A percentile compares a stretch with the other conserved stretches of the same genome.
Evolutionary conservation across 1,140 invertebrate genomes (phyloP).

Genomic region (Aradophagus sp.): DNA sequence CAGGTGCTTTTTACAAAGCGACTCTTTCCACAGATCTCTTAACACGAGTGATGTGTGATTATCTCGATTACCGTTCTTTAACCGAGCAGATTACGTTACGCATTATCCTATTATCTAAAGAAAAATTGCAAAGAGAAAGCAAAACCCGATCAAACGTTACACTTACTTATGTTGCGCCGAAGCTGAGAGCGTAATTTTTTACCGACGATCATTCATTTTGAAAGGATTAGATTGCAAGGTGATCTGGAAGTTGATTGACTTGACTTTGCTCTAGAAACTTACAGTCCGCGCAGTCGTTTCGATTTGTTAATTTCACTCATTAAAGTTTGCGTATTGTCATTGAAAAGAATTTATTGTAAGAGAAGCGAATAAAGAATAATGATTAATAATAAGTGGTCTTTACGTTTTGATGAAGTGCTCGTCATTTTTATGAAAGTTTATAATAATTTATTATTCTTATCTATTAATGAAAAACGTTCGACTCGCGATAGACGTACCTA

Average conservation of each 20-base stretch:
- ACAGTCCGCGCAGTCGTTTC: no score
- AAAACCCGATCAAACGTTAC: conserved; percentile 21
- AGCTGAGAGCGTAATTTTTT: conserved; percentile 6
- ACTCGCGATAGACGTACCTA: no score
- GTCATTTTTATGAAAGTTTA: no score
- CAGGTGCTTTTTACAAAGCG: background rate
- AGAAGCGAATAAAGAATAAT: no score
- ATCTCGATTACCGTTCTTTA: conserved; percentile 11
- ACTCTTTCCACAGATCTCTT: conserved; percentile 2
- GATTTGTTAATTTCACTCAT: no score
- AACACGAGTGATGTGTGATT: conserved; percentile 10
- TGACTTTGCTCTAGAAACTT: conserved; percentile 11
- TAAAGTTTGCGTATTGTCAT: no score
- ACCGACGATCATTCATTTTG: conserved; percentile 3
- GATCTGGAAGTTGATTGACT: conserved; percentile 11
- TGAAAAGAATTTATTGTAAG: background rate
- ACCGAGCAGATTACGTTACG: conserved; percentile 8
- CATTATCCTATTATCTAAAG: conserved; percentile 26
- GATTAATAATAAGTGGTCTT: no score
- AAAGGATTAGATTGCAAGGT: conserved; percentile 15
- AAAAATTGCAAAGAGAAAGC: conserved; percentile 32
- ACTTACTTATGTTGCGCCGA: conserved; percentile 13
- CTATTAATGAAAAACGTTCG: no score
- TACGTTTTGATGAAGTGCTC: no score
- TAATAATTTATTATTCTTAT: no score